Base-by-base conservation (phyloP, 2,888 invertebrate genomes). In the Aradus depressus region DNA sequence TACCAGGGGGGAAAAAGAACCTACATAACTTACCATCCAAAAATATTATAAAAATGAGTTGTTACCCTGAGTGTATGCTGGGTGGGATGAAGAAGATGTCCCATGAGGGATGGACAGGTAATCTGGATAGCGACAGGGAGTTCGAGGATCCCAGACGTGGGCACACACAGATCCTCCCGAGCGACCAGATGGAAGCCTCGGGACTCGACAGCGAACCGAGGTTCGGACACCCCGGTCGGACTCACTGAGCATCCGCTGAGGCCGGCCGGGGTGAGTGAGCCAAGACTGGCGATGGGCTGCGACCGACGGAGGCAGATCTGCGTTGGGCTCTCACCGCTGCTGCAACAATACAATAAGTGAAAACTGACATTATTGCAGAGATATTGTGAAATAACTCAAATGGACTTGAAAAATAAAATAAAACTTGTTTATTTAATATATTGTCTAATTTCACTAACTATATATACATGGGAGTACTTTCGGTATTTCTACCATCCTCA, bases 151-250 rank as follows among this genome's bases (percentile, higher is more conserved):
- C 84, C 83, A 65, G 87, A 87, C 19, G 77, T 76, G 5, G 60
- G 57, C 53, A 88, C 79, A 65, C 89, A 89, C 53, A 85, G 76
- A 65, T 87, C 83, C 42, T 73, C 72, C 53, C 81, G 81, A 0
- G 87, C 86, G 0, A 89, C 88, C 55, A 89, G 68, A 66, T 90
- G 88, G 0, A 84, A 82, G 59, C 84, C 86, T 53, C 79, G 77
- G 39, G 76, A 76, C 64, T 89, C 88, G 37, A 89, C 82, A 22
- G 75, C 68, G 58, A 84, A 84, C 45, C 87, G 71, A 26, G 81
- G 78, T 63, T 88, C 88, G 60, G 80, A 84, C 1, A 87, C 83
- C 60, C 86, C 85, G 28, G 47, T 47, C 16, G 38, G 25, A 8
- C 37, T 26, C 6, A 47, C 6, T 3, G 22, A 25, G 14, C 47